Percentiles rank a stretch among this genome's conserved stretches.
Conservation (phyloP, 2,888 invertebrate genomes). For the Drosophila trichaetosa region DNA sequence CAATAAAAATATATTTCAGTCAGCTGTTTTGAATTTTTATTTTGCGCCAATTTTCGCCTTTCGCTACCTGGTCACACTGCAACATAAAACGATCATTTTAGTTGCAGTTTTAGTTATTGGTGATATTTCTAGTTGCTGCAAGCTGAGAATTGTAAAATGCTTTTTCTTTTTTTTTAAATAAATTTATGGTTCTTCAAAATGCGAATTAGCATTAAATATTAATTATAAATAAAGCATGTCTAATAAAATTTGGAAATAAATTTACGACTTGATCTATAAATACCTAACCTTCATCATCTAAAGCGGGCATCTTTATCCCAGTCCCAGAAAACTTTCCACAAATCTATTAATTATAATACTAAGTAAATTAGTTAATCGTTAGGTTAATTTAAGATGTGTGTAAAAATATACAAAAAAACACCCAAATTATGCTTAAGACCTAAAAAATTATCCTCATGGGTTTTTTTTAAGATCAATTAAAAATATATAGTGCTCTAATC, state of each 20-base stretch:
- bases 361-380: not conserved
- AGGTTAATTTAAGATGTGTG: not conserved
- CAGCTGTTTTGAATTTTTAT: constrained; percentile 32
- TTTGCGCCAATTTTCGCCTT: not conserved
- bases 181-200: too few species aligned
- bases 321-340: not conserved
- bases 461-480: not conserved
- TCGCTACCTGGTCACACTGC: not conserved
- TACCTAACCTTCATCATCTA: not conserved
- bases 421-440: not conserved
- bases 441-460: not conserved
- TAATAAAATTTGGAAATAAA: too few species aligned
- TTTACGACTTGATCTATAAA: not conserved
- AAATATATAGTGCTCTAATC: not conserved
- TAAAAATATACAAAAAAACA: not conserved
- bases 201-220: too few species aligned
- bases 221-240: too few species aligned
- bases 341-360: not conserved
- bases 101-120: not conserved
- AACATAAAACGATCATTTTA: not conserved
- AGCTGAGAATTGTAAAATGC: not conserved
- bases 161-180: too few species aligned
- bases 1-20: not conserved
- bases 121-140: not conserved
- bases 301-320: too few species aligned